Conservation (phyloP, 1,140 invertebrate species). For the Ctenoplectra terminalis region DNA sequence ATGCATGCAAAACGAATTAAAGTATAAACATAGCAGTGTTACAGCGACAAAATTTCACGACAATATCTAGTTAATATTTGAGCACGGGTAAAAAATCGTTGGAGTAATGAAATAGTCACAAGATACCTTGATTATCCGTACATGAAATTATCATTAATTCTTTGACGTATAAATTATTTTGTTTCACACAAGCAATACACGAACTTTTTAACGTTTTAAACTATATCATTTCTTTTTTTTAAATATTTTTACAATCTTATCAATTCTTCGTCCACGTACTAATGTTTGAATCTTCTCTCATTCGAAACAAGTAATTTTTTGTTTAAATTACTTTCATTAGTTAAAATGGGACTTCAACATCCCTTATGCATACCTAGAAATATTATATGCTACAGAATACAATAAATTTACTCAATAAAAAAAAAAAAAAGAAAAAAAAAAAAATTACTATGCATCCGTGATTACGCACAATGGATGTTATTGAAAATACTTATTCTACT, state of each 20-base stretch:
- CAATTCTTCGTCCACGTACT: constrained; percentile 22
- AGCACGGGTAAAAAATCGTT: constrained; percentile 35
- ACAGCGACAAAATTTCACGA: not conserved
- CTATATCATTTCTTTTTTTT: constrained; percentile 6
- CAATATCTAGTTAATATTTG: constrained; percentile 18
- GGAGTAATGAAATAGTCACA: constrained; percentile 38
- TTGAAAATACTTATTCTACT: constrained; percentile 17
- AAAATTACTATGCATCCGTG: constrained; percentile 22
- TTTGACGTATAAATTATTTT: constrained; percentile 14
- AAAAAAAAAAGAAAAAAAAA: constrained; percentile 47
- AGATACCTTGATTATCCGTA: constrained; percentile 24
- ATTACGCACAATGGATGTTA: constrained; percentile 20
- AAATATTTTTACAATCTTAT: constrained; percentile 42
- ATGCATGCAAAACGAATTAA: constrained; percentile 30
- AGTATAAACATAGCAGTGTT: constrained; percentile 18
- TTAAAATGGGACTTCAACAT: constrained; percentile 37
- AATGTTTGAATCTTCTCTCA: not conserved
- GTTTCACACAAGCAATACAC: constrained; percentile 21
- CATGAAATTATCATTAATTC: constrained; percentile 32
- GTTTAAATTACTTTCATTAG: constrained; percentile 53
- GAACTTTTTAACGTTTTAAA: constrained; percentile 33
- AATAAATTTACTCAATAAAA: constrained; percentile 35
- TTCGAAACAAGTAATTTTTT: constrained; percentile 47
- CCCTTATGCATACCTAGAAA: constrained; percentile 39
- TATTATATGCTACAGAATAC: constrained; percentile 42